Percentiles rank a stretch among this genome's conserved stretches.
Evolutionary conservation across 2,113 vertebrate genomes (phyloP).

Genomic region (Bubo scandiacus): DNA sequence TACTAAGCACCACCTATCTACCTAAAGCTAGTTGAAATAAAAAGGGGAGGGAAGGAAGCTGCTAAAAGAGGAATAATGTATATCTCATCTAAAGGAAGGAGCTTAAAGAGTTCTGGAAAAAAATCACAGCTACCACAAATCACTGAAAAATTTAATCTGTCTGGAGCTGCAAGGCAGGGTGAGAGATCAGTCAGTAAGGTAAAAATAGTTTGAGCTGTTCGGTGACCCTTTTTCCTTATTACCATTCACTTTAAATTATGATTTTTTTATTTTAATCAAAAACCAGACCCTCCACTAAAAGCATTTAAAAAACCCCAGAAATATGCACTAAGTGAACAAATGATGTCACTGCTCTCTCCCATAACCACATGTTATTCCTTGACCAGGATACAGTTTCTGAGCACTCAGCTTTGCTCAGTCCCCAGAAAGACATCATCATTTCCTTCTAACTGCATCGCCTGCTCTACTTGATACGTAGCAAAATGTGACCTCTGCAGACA

Average conservation of each 20-base stretch:
- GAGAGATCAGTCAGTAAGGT: background rate
- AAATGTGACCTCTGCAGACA: background rate
- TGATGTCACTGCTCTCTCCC: background rate
- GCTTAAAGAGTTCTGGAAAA: background rate
- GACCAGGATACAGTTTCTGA: background rate
- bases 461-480: background rate
- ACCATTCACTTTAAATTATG: background rate
- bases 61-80: background rate
- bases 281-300: background rate
- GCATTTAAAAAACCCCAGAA: background rate
- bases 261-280: background rate
- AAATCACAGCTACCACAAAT: background rate
- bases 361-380: background rate
- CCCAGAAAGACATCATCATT: background rate
- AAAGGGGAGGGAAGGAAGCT: background rate
- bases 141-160: conserved; percentile 4
- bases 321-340: background rate
- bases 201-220: background rate
- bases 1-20: background rate
- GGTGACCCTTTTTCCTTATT: background rate
- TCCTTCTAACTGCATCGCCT: background rate
- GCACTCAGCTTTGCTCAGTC: background rate
- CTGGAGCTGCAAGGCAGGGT: background rate
- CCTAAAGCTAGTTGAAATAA: background rate
- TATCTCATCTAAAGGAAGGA: background rate